A percentile compares a stretch with the other conserved stretches of the same genome.
Evolutionary conservation across 2,113 vertebrate genomes (phyloP).

Genomic region (Prinia subflava): DNA sequence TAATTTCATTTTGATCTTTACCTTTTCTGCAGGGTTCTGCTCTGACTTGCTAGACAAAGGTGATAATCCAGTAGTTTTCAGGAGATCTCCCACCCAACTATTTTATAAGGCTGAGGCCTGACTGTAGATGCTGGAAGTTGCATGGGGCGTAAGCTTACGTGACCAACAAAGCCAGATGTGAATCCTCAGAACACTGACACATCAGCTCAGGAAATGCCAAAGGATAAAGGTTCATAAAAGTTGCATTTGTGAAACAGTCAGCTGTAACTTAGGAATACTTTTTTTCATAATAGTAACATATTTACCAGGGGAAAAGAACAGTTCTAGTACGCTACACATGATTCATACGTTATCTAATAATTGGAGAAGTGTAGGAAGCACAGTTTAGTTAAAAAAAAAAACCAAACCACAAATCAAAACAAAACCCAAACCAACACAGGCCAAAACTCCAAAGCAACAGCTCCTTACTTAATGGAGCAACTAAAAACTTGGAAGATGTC

Average conservation of each 20-base stretch:
- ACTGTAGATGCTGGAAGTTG: neutral
- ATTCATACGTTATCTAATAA: slow-evolving; percentile 8
- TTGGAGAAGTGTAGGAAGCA: neutral
- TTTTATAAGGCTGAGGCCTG: neutral
- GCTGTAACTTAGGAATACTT: neutral
- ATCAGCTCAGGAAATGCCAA: slow-evolving; percentile 64
- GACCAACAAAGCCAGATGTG: slow-evolving; percentile 58
- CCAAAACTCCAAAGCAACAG: neutral
- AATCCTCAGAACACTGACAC: slow-evolving; percentile 66
- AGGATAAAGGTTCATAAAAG: slow-evolving; percentile 62
- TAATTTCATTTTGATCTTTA: neutral
- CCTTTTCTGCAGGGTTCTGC: neutral
- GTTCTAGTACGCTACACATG: neutral
- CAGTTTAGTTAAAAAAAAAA: neutral
- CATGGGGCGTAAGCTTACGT: slow-evolving; percentile 12
- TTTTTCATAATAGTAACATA: neutral
- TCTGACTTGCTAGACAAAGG: neutral
- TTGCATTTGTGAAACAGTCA: slow-evolving; percentile 46
- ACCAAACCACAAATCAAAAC: neutral
- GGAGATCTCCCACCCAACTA: neutral
- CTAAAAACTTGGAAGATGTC: neutral
- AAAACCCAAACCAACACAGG: neutral
- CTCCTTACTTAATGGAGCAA: neutral
- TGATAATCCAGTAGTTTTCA: neutral
- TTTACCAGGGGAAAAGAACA: neutral